A percentile compares a stretch with the other conserved stretches of the same genome.
These are phyloP conservation scores for Rhynchopsitta pachyrhyncha DNA, from an alignment of 2,113 vertebrate species.

Conservation along the genomic window DNA sequence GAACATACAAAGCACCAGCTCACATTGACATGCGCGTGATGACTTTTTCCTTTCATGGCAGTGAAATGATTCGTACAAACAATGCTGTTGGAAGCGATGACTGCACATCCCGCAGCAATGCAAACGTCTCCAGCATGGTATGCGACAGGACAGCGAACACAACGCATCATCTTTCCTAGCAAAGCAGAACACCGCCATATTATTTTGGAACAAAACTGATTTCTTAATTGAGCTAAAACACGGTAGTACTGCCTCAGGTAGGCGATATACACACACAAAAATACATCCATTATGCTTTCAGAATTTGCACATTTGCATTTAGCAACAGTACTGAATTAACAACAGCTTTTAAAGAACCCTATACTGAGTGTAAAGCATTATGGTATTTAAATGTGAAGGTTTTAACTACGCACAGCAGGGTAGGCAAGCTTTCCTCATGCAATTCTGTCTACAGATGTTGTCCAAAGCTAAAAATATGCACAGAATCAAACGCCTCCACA, in stretches of 20 bases:
- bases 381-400: not conserved
- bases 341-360: not conserved
- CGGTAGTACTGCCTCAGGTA: not conserved
- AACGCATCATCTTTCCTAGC: conserved; percentile 90
- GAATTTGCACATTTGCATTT: not conserved
- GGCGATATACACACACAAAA: too few species aligned
- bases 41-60: conserved; percentile 89
- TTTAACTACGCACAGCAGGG: not conserved
- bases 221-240: not conserved
- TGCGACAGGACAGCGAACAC: conserved; percentile 93
- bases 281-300: not conserved
- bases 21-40: conserved; percentile 95
- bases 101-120: conserved; percentile 89
- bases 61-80: conserved; percentile 93
- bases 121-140: conserved; percentile 91
- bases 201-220: not conserved
- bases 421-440: not conserved
- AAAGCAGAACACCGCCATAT: not conserved
- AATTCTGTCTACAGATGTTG: not conserved
- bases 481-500: not conserved
- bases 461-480: not conserved
- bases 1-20: conserved; percentile 99
- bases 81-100: conserved; percentile 86
- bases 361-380: not conserved
- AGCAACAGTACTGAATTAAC: not conserved